Conservation (phyloP, 2,113 vertebrate genomes). For the Rallus limicola region DNA sequence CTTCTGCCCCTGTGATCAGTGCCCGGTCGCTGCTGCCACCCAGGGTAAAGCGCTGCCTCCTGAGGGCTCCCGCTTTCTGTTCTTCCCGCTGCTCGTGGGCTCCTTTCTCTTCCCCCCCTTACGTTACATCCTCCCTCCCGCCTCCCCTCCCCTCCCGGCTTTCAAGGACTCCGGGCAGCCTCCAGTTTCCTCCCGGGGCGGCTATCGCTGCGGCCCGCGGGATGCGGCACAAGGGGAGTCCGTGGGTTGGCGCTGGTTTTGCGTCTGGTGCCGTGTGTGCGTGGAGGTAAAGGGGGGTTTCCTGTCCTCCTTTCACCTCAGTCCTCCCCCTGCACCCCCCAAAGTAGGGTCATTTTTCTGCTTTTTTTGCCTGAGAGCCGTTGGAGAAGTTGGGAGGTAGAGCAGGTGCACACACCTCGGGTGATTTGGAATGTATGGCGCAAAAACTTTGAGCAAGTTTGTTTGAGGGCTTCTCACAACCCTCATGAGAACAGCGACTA, state of each 20-base stretch:
- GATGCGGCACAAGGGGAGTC: not conserved
- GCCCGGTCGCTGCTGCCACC: not conserved
- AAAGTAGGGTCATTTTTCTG: not conserved
- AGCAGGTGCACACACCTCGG: not conserved
- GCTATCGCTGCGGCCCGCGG: not conserved
- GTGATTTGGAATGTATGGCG: not conserved
- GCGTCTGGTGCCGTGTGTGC: not conserved
- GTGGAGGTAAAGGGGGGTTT: not conserved
- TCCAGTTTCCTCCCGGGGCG: not conserved
- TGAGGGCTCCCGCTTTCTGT: not conserved
- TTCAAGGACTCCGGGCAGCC: not conserved
- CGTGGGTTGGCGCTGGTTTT: not conserved
- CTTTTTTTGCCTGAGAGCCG: not conserved
- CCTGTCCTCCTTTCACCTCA: not conserved
- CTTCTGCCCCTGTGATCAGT: accelerated
- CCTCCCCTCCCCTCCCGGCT: not conserved
- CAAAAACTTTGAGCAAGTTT: not conserved
- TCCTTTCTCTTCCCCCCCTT: not conserved
- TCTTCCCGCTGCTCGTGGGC: not conserved
- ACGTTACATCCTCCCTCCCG: not conserved
- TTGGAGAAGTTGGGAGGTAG: not conserved
- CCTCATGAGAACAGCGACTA: not conserved
- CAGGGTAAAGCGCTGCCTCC: not conserved
- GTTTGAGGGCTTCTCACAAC: not conserved
- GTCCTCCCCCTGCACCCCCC: no score